Evolutionary conservation across 2,888 invertebrate genomes (phyloP), one percentile per base, ranked within the genome.

Genomic region (Drosophila stalkeri): DNA sequence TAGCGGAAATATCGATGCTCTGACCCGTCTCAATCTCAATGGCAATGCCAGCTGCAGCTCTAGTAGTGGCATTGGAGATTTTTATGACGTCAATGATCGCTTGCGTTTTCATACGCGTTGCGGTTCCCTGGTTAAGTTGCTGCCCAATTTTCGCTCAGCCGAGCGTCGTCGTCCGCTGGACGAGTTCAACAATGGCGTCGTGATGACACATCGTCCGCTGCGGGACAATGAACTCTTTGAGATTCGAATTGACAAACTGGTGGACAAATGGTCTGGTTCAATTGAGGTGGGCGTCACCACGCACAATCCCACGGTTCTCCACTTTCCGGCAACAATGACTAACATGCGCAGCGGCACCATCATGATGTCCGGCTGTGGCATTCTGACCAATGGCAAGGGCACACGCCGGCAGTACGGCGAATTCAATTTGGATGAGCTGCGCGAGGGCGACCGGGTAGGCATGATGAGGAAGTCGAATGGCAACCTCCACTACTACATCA

Each of bases 331-430:
- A 0, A 99, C 99, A 2, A 98, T 99, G 98, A 99, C 99, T 0
- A 99, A 99, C 92, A 97, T 99, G 97, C 95, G 98, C 66, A 96
- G 96, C 31, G 96, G 98, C 11, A 98, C 97, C 1, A 97, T 97
- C 39, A 98, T 98, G 97, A 98, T 99, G 98, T 98, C 98, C 20
- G 99, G 99, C 0, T 98, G 98, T 94, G 99, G 98, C 64, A 98
- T 99, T 82, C 94, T 99, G n/a, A 96, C 98, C 3, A 99, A 99
- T 92, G 99, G 99, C 0, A 98, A 98, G 92, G 98, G 98, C 7
- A 98, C 97, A 2, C 95, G 97, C 76, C 94, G 98, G 72, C 98
- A 98, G 92, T 99, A 99, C 91, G 98, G 98, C 0, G 96, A 97
- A 89, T 98, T 97, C 90, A 99, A 99, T 93, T 94, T 99, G 78